A percentile compares a stretch with the other conserved stretches of the same genome.
These are phyloP conservation scores for Bradypodion ventrale DNA, from an alignment of 2,797 vertebrate genomes.

Conservation along the genomic window DNA sequence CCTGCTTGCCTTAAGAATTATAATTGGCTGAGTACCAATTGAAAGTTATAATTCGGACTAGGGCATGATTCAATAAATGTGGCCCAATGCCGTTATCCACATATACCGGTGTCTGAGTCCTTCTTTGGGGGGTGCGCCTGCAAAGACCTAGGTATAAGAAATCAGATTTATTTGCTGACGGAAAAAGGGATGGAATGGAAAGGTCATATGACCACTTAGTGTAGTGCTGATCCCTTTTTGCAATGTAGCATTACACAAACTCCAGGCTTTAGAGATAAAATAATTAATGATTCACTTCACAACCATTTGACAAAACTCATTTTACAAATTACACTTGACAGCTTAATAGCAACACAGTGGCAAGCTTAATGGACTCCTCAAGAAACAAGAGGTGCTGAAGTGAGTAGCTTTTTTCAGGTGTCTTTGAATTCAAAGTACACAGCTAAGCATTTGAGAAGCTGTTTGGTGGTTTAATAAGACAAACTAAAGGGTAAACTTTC, in stretches of 20 bases:
- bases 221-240: not conserved
- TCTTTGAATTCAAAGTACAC: not conserved
- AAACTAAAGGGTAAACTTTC: not conserved
- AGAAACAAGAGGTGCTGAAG: slow-evolving; percentile 48
- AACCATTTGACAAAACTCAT: slow-evolving; percentile 62
- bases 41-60: too few relatives aligned
- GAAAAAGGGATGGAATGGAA: not conserved
- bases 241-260: slow-evolving; percentile 6
- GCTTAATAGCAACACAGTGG: slow-evolving; percentile 61
- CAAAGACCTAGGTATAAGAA: not conserved
- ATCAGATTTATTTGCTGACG: not conserved
- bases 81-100: too few relatives aligned
- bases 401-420: slow-evolving; percentile 32
- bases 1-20: too few relatives aligned
- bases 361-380: slow-evolving; percentile 60
- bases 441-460: not conserved
- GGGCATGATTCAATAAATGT: too few relatives aligned
- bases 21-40: too few relatives aligned
- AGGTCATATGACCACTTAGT: too few relatives aligned
- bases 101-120: too few relatives aligned
- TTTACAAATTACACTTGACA: slow-evolving; percentile 63
- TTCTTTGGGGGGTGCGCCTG: too few relatives aligned
- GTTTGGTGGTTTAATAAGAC: not conserved
- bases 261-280: slow-evolving; percentile 62
- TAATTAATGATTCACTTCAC: slow-evolving; percentile 63